Evolutionary conservation across 2,888 invertebrate species (phyloP).

Genomic region (Salticus scenicus): DNA sequence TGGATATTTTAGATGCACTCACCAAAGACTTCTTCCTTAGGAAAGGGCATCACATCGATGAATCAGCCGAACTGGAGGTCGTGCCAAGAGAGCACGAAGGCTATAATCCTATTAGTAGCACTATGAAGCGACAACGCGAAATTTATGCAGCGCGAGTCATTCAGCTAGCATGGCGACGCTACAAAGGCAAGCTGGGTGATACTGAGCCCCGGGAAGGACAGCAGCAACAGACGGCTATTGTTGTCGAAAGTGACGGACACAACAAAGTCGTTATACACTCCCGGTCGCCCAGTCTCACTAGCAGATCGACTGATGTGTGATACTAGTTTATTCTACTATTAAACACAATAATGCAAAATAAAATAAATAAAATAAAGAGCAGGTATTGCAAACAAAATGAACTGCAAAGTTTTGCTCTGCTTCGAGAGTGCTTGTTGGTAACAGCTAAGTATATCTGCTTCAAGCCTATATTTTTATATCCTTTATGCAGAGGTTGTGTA

Average conservation of each 20-base stretch:
- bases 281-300: slow-evolving; percentile 89
- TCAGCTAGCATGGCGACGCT: slow-evolving; percentile 94
- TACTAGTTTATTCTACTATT: neutral
- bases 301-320: slow-evolving; percentile 90
- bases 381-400: slow-evolving; percentile 11
- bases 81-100: slow-evolving; percentile 86
- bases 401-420: slow-evolving; percentile 47
- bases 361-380: slow-evolving; percentile 12
- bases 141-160: slow-evolving; percentile 96
- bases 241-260: slow-evolving; percentile 88
- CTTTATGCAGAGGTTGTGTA: slow-evolving; percentile 66
- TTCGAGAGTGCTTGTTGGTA: slow-evolving; percentile 58
- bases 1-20: slow-evolving; percentile 97
- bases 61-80: slow-evolving; percentile 87
- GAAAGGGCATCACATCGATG: slow-evolving; percentile 95
- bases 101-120: slow-evolving; percentile 95
- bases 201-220: slow-evolving; percentile 76
- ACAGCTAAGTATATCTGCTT: slow-evolving; percentile 68
- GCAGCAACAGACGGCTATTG: slow-evolving; percentile 84
- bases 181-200: slow-evolving; percentile 81
- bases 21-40: slow-evolving; percentile 99
- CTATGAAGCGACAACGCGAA: slow-evolving; percentile 95
- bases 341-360: neutral
- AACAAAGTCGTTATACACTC: slow-evolving; percentile 90
- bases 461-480: slow-evolving; percentile 70